Percentiles rank a stretch among this genome's conserved stretches.
Conservation (phyloP, 1,140 invertebrate species). For the Portunus trituberculatus region DNA sequence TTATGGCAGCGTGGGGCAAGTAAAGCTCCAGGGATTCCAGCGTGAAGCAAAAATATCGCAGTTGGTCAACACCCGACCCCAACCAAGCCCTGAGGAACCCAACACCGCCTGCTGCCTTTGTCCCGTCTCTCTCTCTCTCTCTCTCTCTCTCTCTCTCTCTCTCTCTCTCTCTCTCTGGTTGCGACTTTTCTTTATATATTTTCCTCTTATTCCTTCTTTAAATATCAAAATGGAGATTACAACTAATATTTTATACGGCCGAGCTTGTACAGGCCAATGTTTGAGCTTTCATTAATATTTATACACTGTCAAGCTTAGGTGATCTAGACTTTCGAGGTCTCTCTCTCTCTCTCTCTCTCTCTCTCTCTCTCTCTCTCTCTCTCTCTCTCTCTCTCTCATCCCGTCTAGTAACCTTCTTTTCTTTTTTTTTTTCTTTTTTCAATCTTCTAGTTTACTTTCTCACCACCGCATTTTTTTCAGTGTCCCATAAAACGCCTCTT, state of each 20-base stretch:
- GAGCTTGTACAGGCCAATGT: too few relatives aligned
- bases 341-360: too few relatives aligned
- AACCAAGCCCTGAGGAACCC: not conserved
- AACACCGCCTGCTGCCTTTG: not conserved
- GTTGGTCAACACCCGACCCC: slow-evolving; percentile 8
- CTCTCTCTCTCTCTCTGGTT: not conserved
- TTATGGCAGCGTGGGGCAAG: not conserved
- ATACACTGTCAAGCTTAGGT: too few relatives aligned
- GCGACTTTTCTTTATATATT: too few relatives aligned
- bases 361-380: too few relatives aligned
- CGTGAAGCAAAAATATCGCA: slow-evolving; percentile 12
- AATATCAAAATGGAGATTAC: too few relatives aligned
- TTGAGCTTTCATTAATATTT: too few relatives aligned
- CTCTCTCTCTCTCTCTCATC: too few relatives aligned
- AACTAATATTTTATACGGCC: too few relatives aligned
- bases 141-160: not conserved
- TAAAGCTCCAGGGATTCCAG: not conserved
- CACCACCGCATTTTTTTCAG: not conserved
- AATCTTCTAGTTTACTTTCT: not conserved
- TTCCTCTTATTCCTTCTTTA: too few relatives aligned
- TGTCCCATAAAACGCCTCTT: not conserved
- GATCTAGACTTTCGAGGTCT: too few relatives aligned
- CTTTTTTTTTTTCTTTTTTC: not conserved
- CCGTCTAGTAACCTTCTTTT: too few relatives aligned
- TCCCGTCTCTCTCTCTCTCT: not conserved